Base-by-base conservation (phyloP, 2,113 vertebrate genomes). In the Ovis canadensis region DNA sequence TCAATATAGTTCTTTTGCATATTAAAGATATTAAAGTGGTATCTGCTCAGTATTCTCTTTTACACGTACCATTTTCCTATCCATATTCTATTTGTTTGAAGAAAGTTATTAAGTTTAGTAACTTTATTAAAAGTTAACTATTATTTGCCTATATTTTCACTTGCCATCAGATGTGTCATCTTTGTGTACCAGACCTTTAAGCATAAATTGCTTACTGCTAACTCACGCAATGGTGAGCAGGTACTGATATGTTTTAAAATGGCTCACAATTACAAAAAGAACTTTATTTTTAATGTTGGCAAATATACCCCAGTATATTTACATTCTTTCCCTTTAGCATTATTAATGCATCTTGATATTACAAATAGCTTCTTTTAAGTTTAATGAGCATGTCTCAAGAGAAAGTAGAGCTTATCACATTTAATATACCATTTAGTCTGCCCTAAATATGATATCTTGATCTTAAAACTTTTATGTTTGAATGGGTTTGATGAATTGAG, bases 401-500 rank as follows among this genome's bases (percentile, higher is more conserved):
- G 10, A 94, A 59, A 50, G 23, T 57, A 13, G 27, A 52, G 19
- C 4, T 95, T 91, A 81, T 6, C 45, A 90, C 13, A 82, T 52
- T 90, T 85, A 40, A 54, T 40, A 57, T 36, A 43, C 57, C 13
- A 2, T 57, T 98, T 78, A 94, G 7, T 27, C 40, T 88, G n/a
- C 9, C n/a, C 62, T 96, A 77, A 94, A 78, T 50, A 36, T 88
- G 45, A 55, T 60, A 92, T 52, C 14, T 83, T 92, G 40, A 78
- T 91, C 82, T 95, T 74, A 64, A 94, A 82, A 54, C 74, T 88
- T 94, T 89, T 54, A 77, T 71, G 40, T 91, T 23, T 83, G 59
- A 94, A 71, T 91, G 36, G 29, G 27, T 88, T 92, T 97, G 50
- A 91, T 85, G 91, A 94, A 88, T 40, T 89, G 45, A 97, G 54